Conservation (phyloP, 1,140 invertebrate species). For the Magallana ariakensis region DNA sequence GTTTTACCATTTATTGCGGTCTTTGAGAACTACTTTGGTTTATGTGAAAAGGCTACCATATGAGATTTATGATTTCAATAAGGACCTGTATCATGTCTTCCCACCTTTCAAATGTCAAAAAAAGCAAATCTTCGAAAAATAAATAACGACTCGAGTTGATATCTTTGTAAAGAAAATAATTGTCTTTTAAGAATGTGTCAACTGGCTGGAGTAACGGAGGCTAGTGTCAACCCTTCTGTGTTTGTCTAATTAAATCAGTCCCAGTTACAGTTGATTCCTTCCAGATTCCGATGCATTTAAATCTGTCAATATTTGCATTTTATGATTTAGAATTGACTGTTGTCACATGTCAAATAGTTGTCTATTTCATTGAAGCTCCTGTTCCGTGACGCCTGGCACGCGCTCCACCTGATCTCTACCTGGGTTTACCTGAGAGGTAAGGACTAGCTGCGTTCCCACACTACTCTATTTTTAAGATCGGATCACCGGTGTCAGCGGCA, state of each 20-base stretch:
- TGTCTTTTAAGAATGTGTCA: too few relatives aligned
- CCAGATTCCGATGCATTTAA: slow-evolving; percentile 26
- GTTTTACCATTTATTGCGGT: too few relatives aligned
- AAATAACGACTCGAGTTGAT: too few relatives aligned
- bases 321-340: slow-evolving; percentile 32
- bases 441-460: slow-evolving; percentile 34
- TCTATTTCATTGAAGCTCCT: slow-evolving; percentile 13
- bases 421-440: slow-evolving; percentile 33
- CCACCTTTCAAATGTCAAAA: too few relatives aligned
- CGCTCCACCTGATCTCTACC: slow-evolving; percentile 34
- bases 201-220: too few relatives aligned
- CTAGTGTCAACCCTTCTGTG: not conserved
- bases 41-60: too few relatives aligned
- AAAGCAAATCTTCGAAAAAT: too few relatives aligned
- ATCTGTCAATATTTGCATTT: slow-evolving; percentile 37
- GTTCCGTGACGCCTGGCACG: slow-evolving; percentile 23
- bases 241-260: slow-evolving; percentile 33
- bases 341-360: slow-evolving; percentile 25
- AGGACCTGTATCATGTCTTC: too few relatives aligned
- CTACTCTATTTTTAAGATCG: slow-evolving; percentile 29
- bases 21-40: too few relatives aligned
- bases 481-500: slow-evolving; percentile 28
- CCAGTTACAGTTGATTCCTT: not conserved
- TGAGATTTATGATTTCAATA: too few relatives aligned
- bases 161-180: too few relatives aligned